Evolutionary conservation across 1,140 invertebrate genomes (phyloP).

Genomic region (Pectinophora gossypiella): DNA sequence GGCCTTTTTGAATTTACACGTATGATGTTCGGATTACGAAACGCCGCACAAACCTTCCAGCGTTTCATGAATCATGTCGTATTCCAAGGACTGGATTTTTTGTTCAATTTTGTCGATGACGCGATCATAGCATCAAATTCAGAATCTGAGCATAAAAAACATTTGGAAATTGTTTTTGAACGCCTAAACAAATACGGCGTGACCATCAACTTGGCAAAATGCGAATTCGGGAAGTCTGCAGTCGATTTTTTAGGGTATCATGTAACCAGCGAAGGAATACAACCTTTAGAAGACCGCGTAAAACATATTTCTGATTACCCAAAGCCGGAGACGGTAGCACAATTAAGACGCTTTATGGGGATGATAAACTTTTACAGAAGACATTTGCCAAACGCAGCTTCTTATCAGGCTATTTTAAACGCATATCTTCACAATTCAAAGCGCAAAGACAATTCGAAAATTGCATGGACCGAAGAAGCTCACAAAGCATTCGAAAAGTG

Average conservation of each 20-base stretch:
- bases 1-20: conserved; percentile 6
- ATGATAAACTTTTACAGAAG: conserved; percentile 42
- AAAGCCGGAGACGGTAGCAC: conserved; percentile 18
- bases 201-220: conserved; percentile 5
- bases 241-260: conserved; percentile 12
- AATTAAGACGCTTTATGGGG: conserved; percentile 34
- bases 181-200: conserved; percentile 5
- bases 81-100: conserved; percentile 30
- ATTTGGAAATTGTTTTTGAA: conserved; percentile 13
- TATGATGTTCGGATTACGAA: conserved; percentile 62
- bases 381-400: conserved; percentile 31
- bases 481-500: background rate
- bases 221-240: background rate
- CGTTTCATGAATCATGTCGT: conserved; percentile 77
- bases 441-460: conserved; percentile 19
- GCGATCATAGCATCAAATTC: conserved; percentile 56
- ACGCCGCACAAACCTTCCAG: conserved; percentile 30
- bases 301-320: conserved; percentile 14
- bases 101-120: conserved; percentile 72
- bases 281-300: conserved; percentile 15
- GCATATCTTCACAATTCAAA: conserved; percentile 16
- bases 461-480: background rate
- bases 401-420: conserved; percentile 20
- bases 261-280: conserved; percentile 12
- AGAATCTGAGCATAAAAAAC: conserved; percentile 30